Evolutionary conservation across 2,797 vertebrate species (phyloP), one percentile per base, ranked within the genome.

Genomic region (Mormyrops attenuatus): DNA sequence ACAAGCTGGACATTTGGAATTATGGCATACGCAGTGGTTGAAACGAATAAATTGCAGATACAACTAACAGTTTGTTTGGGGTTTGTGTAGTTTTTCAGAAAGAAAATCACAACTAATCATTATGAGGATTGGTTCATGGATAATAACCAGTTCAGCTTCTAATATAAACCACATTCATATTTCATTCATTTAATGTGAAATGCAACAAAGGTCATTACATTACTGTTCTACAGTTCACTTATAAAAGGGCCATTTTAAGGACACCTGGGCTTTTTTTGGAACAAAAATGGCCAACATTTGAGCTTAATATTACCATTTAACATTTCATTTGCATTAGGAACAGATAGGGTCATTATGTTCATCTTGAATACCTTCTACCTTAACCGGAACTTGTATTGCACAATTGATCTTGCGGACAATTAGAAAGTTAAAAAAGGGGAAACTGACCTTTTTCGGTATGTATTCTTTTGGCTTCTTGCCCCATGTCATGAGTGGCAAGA

Each of bases 401-500:
- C 34, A 50, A 85, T 38, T 85, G 82, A 41, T 87, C 53, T 53
- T 52, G 30, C 13, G 3, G 34, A 87, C 34, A 60, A 60, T 60
- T 87, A 87, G n/a, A 6, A 26, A 49, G 80, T n/a, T 85, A 50
- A 52, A 30, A 30, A 38, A 57, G 13, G 85, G 30, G 85, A 55
- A 7, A 89, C 92, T 96, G 95, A 99, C 98, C 98, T 99, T 99
- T 99, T 91, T 99, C 98, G 90, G 96, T 92, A 92, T 99, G 98
- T 95, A 99, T 97, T 95, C 99, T 97, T 96, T 99, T 99, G 13
- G 93, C 94, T 91, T 99, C 98, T 47, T 98, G 98, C 90, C 97
- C 97, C 92, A 98, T 97, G 88, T 99, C 98, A 88, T 99, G 98
- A 91, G 96, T 96, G 93, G 99, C 99, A 93, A 99, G 95, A 95